phyloP scores from a whole-genome alignment of 2,113 vertebrate species.

The Protobothrops flavoviridis region DNA sequence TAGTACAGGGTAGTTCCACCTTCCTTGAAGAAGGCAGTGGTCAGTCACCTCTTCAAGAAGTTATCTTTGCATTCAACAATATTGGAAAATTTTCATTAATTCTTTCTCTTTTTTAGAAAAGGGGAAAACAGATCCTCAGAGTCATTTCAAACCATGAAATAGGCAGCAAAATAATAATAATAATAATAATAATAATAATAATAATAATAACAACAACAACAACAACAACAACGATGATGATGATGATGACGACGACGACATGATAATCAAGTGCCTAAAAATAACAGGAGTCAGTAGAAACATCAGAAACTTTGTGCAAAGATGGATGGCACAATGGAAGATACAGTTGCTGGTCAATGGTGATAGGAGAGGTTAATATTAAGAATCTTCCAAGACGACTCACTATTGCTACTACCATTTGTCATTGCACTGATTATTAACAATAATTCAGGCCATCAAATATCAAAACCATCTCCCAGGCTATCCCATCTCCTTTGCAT shows the following conservation, averaged over 20 bases:
- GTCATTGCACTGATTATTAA: neutral
- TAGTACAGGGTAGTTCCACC: neutral
- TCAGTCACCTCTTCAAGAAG: neutral
- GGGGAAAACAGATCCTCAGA: too few species aligned
- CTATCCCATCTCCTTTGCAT: neutral
- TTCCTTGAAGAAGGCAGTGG: neutral
- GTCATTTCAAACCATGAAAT: too few species aligned
- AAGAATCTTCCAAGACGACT: neutral
- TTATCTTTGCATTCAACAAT: neutral
- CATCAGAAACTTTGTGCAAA: neutral
- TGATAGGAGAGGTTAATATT: neutral
- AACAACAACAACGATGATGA: too few species aligned
- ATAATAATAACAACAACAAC: too few species aligned
- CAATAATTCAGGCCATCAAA: neutral
- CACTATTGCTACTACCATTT: neutral
- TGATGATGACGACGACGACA: too few species aligned
- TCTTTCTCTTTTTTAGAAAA: neutral
- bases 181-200: too few species aligned
- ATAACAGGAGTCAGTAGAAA: neutral
- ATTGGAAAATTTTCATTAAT: neutral
- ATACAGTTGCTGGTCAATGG: neutral
- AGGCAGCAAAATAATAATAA: too few species aligned
- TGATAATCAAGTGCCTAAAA: neutral
- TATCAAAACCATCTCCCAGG: neutral
- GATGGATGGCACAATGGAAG: neutral